phyloP scores from a whole-genome alignment of 53 echinoderm and acorn worm species.

The Actinopyga echinites region DNA sequence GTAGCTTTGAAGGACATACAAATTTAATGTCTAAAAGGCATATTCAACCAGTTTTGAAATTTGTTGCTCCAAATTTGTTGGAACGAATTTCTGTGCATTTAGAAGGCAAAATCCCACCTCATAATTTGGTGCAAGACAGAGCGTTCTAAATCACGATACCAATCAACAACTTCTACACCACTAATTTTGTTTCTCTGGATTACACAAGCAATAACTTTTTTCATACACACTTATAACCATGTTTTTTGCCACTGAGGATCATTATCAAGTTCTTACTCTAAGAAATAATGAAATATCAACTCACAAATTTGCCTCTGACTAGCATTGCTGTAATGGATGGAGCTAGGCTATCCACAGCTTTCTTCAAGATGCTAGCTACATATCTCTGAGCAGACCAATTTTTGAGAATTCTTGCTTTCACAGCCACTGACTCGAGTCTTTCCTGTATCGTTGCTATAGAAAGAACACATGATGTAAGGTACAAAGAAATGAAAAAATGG shows the following conservation, averaged over 20 bases:
- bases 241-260: neutral
- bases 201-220: no score
- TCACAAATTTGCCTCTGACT: conserved; percentile 92
- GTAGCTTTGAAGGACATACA: no score
- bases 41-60: no score
- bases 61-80: no score
- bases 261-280: neutral
- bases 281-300: neutral
- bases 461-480: neutral
- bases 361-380: conserved; percentile 77
- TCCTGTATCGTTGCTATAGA: conserved; percentile 69
- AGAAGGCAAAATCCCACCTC: no score
- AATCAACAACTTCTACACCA: no score
- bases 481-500: neutral
- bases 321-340: conserved; percentile 90
- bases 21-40: no score
- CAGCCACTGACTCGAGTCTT: conserved; percentile 36
- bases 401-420: conserved; percentile 74
- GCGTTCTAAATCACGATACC: no score
- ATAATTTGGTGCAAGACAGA: no score
- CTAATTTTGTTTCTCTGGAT: no score
- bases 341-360: conserved; percentile 84
- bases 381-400: conserved; percentile 89
- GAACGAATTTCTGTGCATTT: no score
- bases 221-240: no score